Percentiles rank a stretch among this genome's conserved stretches.
These are phyloP conservation scores for Drosophila histrio DNA, from an alignment of 2,888 invertebrate species.

Conservation along the genomic window DNA sequence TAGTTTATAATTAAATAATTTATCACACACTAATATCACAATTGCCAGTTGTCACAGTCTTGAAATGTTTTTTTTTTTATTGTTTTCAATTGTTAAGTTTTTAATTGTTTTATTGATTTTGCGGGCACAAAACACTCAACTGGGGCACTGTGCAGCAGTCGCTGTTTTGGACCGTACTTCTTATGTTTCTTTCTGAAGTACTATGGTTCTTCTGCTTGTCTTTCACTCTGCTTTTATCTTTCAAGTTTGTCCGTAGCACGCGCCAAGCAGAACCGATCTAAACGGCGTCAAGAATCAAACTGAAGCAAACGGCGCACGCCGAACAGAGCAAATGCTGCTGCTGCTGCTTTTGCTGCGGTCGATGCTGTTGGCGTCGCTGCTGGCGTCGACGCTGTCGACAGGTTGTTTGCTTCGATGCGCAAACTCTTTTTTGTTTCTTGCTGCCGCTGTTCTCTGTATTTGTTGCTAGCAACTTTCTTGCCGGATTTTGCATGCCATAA, in stretches of 20 bases:
- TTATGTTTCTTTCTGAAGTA: background rate
- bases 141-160: conserved; percentile 45
- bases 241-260: conserved; percentile 37
- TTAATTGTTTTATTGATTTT: conserved; percentile 11
- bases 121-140: conserved; percentile 67
- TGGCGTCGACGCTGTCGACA: conserved; percentile 49
- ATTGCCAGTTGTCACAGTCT: conserved; percentile 55
- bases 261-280: conserved; percentile 83
- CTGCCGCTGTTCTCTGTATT: conserved; percentile 35
- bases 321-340: conserved; percentile 26
- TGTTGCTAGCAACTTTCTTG: conserved; percentile 68
- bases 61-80: background rate
- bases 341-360: conserved; percentile 25
- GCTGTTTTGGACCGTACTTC: conserved; percentile 50
- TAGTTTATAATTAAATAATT: conserved; percentile 43
- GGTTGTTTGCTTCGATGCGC: conserved; percentile 72
- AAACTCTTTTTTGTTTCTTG: conserved; percentile 60
- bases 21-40: conserved; percentile 71
- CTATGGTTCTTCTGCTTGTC: conserved; percentile 1
- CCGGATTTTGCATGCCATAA: conserved; percentile 75
- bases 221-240: conserved; percentile 15
- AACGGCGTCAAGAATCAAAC: conserved; percentile 84
- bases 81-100: conserved; percentile 2
- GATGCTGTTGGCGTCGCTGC: conserved; percentile 27
- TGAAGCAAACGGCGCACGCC: conserved; percentile 74